Conservation (phyloP, 2,113 vertebrate species). For the Eudyptes chrysolophus region DNA sequence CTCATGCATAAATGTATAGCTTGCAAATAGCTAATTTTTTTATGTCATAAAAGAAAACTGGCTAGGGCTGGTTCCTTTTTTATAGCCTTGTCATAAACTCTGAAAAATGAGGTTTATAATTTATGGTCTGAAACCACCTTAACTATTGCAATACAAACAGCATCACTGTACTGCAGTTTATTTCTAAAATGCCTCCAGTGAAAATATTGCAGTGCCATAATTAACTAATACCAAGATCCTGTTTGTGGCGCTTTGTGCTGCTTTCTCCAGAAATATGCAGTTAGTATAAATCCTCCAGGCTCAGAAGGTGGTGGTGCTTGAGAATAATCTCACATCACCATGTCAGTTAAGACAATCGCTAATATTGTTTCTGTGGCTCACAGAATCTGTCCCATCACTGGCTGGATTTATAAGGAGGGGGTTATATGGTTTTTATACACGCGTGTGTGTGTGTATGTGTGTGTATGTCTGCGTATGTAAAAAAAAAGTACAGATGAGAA, state of each 20-base stretch:
- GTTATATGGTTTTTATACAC: neutral
- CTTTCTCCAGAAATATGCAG: constrained; percentile 29
- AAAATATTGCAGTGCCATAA: constrained; percentile 69
- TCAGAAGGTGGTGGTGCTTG: constrained; percentile 61
- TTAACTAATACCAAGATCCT: constrained; percentile 72
- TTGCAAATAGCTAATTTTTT: constrained; percentile 58
- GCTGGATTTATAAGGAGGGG: neutral
- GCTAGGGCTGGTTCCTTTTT: constrained; percentile 32
- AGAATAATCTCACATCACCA: constrained; percentile 13
- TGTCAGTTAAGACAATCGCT: neutral
- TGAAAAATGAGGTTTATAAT: constrained; percentile 59
- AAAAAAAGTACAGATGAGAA: neutral
- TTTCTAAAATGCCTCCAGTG: constrained; percentile 59
- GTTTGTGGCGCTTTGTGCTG: constrained; percentile 42
- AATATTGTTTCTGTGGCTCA: neutral
- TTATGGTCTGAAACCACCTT: constrained; percentile 55
- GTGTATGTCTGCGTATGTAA: neutral
- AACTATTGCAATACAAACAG: constrained; percentile 71
- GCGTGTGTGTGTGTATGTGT: neutral
- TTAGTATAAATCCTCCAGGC: constrained; percentile 38
- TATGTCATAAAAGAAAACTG: constrained; percentile 55
- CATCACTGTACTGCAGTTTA: constrained; percentile 61
- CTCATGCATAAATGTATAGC: constrained; percentile 51
- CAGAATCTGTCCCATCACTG: neutral
- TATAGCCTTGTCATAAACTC: constrained; percentile 33